Conservation (phyloP, 2,797 vertebrate species). For the Acipenser transmontanus region DNA sequence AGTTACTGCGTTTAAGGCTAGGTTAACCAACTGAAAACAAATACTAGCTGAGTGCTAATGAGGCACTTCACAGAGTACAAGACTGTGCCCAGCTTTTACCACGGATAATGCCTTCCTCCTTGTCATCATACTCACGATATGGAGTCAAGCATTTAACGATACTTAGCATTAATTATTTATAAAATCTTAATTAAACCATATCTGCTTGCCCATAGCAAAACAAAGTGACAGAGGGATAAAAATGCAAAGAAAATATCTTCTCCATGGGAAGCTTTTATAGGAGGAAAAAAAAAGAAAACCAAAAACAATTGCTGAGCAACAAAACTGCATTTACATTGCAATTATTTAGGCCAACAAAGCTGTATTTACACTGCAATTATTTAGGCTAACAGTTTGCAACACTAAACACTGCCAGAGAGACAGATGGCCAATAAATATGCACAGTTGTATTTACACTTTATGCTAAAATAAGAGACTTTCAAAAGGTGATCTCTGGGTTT, state of each 20-base stretch:
- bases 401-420: slow-evolving; percentile 30
- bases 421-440: slow-evolving; percentile 54
- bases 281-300: slow-evolving; percentile 2
- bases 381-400: slow-evolving; percentile 22
- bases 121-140: slow-evolving; percentile 21
- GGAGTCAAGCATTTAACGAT: slow-evolving; percentile 19
- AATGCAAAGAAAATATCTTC: slow-evolving; percentile 29
- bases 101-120: slow-evolving; percentile 24
- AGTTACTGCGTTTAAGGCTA: background rate
- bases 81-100: slow-evolving; percentile 9
- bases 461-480: background rate
- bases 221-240: slow-evolving; percentile 20
- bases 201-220: slow-evolving; percentile 24
- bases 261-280: slow-evolving; percentile 16
- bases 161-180: slow-evolving; percentile 28
- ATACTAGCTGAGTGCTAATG: background rate
- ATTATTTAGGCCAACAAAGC: slow-evolving; percentile 29
- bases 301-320: slow-evolving; percentile 5
- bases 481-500: background rate
- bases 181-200: slow-evolving; percentile 32
- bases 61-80: background rate
- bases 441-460: too few relatives aligned
- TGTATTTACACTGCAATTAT: slow-evolving; percentile 26
- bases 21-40: slow-evolving; percentile 15
- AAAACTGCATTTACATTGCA: slow-evolving; percentile 25